These are phyloP conservation scores for Chrysomela aeneicollis DNA, from an alignment of 2,888 invertebrate genomes.

Conservation along the genomic window DNA sequence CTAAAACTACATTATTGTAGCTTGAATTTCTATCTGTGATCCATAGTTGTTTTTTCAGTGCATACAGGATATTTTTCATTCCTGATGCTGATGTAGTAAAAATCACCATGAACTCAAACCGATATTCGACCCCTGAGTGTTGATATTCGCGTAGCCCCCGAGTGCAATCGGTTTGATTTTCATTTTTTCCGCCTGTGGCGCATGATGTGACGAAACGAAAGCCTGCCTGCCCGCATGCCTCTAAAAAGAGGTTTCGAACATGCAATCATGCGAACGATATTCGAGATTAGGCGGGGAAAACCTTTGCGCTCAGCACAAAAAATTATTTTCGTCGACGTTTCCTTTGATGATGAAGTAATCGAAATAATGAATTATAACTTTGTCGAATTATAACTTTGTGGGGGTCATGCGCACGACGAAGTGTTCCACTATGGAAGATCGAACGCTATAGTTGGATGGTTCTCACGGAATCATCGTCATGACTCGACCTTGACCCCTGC, in stretches of 20 bases:
- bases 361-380: conserved; percentile 3
- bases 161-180: neutral
- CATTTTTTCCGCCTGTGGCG: neutral
- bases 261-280: conserved; percentile 3
- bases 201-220: conserved; percentile 5
- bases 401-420: neutral
- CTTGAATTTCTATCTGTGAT: no score
- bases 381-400: neutral
- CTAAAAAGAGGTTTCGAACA: neutral
- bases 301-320: conserved; percentile 1
- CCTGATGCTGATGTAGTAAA: no score
- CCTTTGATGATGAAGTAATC: conserved; percentile 2
- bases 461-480: neutral
- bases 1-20: no score
- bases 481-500: neutral
- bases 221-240: neutral
- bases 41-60: no score
- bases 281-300: conserved; percentile 2
- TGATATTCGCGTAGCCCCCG: no score
- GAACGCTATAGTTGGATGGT: neutral
- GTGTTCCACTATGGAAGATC: neutral
- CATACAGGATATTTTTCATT: no score
- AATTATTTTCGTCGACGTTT: conserved; percentile 4
- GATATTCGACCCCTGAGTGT: no score
- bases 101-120: no score